Conservation (phyloP, 2,888 invertebrate species). For the Tipula vernalis region DNA sequence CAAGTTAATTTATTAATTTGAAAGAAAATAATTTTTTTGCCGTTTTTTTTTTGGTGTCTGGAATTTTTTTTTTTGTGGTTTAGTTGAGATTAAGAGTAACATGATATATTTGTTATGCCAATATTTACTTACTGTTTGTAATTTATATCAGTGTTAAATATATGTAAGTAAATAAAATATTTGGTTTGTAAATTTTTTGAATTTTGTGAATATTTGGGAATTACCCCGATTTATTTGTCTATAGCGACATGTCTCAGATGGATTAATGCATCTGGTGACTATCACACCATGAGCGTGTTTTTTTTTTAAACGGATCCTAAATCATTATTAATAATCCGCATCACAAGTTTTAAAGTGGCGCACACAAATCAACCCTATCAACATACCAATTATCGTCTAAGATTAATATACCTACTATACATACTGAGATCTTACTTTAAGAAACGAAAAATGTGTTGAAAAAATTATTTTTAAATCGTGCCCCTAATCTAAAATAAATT, state of each 20-base stretch:
- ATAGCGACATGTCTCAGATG: background rate
- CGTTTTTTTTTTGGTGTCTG: background rate
- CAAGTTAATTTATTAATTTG: background rate
- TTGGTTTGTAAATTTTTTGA: background rate
- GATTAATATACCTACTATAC: background rate
- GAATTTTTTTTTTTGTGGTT: background rate
- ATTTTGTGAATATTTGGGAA: background rate
- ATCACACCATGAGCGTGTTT: too few relatives aligned
- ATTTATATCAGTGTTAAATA: background rate
- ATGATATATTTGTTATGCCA: background rate
- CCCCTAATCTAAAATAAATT: background rate
- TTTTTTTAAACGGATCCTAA: too few relatives aligned
- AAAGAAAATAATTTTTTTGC: background rate
- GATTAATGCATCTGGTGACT: too few relatives aligned
- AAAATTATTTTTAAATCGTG: background rate
- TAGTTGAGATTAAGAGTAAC: background rate
- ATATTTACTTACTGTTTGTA: background rate
- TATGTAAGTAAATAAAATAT: background rate
- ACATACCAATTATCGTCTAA: background rate
- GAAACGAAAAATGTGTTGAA: background rate
- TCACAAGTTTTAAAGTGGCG: background rate
- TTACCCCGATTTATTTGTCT: background rate
- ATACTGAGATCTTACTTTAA: background rate
- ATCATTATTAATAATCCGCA: background rate
- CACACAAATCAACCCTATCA: background rate